Evolutionary conservation across 2,113 vertebrate genomes (phyloP), one percentile per base, ranked within the genome.

Genomic region (Zosterops lateralis): DNA sequence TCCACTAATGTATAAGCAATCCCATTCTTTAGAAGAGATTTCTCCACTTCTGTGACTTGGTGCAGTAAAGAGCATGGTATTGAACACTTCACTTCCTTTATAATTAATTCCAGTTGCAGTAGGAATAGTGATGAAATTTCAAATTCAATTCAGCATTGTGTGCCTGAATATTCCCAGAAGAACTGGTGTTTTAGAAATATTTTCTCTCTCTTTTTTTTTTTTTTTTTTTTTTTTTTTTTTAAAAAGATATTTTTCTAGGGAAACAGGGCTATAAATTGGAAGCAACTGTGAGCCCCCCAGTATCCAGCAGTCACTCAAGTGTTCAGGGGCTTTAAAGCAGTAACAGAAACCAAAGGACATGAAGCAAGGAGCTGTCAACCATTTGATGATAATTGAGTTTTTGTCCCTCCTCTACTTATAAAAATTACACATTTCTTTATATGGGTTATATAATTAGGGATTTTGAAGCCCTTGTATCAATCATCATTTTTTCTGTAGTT

Each of bases 131-230:
- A 74, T 26, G 38, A 89, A 77, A 92, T 77, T 67, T 62, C 20
- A 71, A 91, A 91, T 54, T 78, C 15, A 56, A 9, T 71, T 78
- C 56, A 71, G 1, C 2, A 1, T n/a, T 73, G 7, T 36, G 13
- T n/a, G 4, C 38, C 87, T 81, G 17, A 77, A 29, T 77, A 84
- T 78, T 87, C 34, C 38, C 24, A 53, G 54, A 61, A 79, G 6
- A 51, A 1, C 8, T 80, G 26, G 44, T 28, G 6, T n/a, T 57
- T 83, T 25, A 70, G 17, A 36, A 61, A 54, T 36, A 10, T 60
- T 79, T 75, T 29, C 0, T 0, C 38, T 38, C 38, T 22, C 8
- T 31, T 0, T 0, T 10, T 38, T 12, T 22, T 7, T 31, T 61
- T 25, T 14, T 56, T 22, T n/a, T 15, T 60, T 15, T 36, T 0